phyloP scores from a whole-genome alignment of 1,140 invertebrate species.

The Dendroctonus ponderosae region DNA sequence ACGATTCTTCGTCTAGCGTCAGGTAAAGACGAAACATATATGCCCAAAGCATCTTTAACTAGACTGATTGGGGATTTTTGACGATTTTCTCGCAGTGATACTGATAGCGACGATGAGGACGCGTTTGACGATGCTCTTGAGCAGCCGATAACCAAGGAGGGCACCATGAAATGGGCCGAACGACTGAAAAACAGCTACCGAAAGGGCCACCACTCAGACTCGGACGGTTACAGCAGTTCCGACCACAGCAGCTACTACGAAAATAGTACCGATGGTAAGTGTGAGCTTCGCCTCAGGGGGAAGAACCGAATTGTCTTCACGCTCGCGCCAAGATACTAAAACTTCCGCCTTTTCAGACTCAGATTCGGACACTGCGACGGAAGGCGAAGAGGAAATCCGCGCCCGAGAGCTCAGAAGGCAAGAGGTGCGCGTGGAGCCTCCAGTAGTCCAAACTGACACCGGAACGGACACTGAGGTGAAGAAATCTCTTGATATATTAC shows the following conservation, averaged over 20 bases:
- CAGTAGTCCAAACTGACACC: slow-evolving; percentile 64
- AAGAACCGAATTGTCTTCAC: too few species aligned
- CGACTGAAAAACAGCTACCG: slow-evolving; percentile 56
- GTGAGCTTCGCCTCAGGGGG: not conserved
- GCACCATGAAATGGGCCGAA: slow-evolving; percentile 63
- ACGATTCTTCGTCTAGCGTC: slow-evolving; percentile 54
- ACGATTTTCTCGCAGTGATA: slow-evolving; percentile 52
- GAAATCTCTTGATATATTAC: slow-evolving; percentile 41
- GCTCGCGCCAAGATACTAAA: too few species aligned
- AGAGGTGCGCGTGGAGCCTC: slow-evolving; percentile 66
- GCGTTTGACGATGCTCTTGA: slow-evolving; percentile 64
- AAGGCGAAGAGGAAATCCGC: slow-evolving; percentile 69
- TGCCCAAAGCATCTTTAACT: too few species aligned
- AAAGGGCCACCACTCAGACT: slow-evolving; percentile 42
- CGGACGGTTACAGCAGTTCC: slow-evolving; percentile 56
- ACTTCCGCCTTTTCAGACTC: slow-evolving; percentile 54
- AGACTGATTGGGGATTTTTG: too few species aligned
- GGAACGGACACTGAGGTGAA: slow-evolving; percentile 76
- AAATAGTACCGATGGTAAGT: slow-evolving; percentile 62
- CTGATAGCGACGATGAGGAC: slow-evolving; percentile 60
- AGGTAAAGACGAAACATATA: slow-evolving; percentile 43
- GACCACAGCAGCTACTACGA: slow-evolving; percentile 61
- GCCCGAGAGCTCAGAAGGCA: slow-evolving; percentile 64
- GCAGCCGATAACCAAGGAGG: slow-evolving; percentile 63
- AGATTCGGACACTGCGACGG: slow-evolving; percentile 70